These are phyloP conservation scores for Caenorhabditis angaria DNA, from an alignment of 2,888 invertebrate species.

Conservation along the genomic window DNA sequence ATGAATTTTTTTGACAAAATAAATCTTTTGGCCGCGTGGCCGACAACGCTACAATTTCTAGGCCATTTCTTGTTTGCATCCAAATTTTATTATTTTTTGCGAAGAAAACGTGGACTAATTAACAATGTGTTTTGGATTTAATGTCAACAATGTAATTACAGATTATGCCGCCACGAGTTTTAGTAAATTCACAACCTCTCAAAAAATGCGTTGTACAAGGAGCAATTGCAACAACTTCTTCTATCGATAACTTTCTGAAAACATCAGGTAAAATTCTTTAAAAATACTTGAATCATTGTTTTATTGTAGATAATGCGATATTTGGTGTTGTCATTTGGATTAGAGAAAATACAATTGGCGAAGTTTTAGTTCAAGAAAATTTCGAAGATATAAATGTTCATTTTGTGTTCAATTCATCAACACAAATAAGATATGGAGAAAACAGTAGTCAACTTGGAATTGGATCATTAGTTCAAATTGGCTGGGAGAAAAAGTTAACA, in stretches of 20 bases:
- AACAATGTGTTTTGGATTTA: no score
- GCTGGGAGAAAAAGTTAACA: slow-evolving; percentile 16
- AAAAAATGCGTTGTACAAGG: background rate
- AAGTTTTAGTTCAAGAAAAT: slow-evolving; percentile 26
- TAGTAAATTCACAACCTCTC: slow-evolving; percentile 16
- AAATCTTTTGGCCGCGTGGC: no score
- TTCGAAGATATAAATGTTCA: slow-evolving; percentile 26
- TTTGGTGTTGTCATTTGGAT: slow-evolving; percentile 22
- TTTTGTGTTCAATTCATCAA: slow-evolving; percentile 24
- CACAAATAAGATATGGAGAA: slow-evolving; percentile 3
- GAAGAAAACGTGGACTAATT: background rate
- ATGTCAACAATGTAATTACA: no score
- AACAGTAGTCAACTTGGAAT: slow-evolving; percentile 13
- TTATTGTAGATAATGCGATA: slow-evolving; percentile 17
- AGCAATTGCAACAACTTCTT: background rate
- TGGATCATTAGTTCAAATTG: slow-evolving; percentile 29
- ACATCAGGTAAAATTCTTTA: slow-evolving; percentile 5
- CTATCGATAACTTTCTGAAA: background rate
- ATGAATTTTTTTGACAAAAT: background rate
- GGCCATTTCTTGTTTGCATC: no score
- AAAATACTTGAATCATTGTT: background rate
- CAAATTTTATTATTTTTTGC: background rate
- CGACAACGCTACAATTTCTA: no score
- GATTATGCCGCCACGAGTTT: background rate
- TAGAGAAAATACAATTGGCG: slow-evolving; percentile 12